Evolutionary conservation across 2,888 invertebrate genomes (phyloP).

Genomic region (Deilephila porcellus): DNA sequence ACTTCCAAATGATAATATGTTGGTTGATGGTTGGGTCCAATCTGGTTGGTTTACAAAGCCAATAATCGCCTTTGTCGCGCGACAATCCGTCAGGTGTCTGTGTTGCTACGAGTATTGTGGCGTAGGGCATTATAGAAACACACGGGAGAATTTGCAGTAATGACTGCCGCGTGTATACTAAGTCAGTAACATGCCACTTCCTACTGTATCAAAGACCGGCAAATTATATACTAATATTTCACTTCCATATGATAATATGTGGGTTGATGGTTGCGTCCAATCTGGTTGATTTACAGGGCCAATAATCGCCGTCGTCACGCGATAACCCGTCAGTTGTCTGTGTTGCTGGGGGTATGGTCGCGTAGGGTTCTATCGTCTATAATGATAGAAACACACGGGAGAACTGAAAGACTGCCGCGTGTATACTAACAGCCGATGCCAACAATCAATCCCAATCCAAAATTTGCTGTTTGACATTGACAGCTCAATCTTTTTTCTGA

Average conservation of each 20-base stretch:
- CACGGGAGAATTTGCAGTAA: constrained; percentile 32
- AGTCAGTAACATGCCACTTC: background rate
- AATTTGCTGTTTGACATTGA: too few relatives aligned
- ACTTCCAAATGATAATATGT: constrained; percentile 65
- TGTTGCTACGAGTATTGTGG: constrained; percentile 59
- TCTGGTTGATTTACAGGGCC: constrained; percentile 76
- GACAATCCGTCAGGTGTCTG: constrained; percentile 66
- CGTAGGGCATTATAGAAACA: constrained; percentile 52
- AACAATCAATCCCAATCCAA: too few relatives aligned
- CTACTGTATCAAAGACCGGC: too few relatives aligned
- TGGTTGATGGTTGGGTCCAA: constrained; percentile 70
- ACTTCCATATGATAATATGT: constrained; percentile 65
- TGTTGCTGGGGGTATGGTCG: constrained; percentile 59
- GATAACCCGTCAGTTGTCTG: constrained; percentile 66
- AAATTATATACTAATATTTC: constrained; percentile 35
- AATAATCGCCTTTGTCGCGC: constrained; percentile 75
- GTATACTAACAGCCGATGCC: too few relatives aligned
- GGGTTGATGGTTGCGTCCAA: constrained; percentile 70
- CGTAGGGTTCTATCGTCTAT: too few relatives aligned
- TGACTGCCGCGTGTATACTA: background rate
- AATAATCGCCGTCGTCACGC: constrained; percentile 75
- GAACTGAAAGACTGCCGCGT: too few relatives aligned
- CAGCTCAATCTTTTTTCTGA: too few relatives aligned
- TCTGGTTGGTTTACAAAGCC: constrained; percentile 75
- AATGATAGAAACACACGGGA: constrained; percentile 52